Conservation (phyloP, 30 jellyfish, hydroid and myxozoan species). For the Mastigias papua region DNA sequence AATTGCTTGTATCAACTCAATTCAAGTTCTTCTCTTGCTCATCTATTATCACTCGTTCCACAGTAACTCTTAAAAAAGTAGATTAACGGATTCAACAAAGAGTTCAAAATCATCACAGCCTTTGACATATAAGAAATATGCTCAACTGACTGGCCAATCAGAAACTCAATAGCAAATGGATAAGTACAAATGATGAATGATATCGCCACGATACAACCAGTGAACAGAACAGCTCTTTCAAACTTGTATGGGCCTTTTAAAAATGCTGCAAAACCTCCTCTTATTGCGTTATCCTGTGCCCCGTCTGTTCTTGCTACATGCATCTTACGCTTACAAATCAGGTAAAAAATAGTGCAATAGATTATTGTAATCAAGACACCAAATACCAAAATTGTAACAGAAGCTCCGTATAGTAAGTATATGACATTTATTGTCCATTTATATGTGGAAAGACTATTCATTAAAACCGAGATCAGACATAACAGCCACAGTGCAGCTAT, state of each 20-base stretch:
- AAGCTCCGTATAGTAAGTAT: background rate
- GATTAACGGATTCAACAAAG: slow-evolving; percentile 43
- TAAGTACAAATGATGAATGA: slow-evolving; percentile 39
- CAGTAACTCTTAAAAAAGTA: slow-evolving; percentile 53
- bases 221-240: slow-evolving; percentile 34
- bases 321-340: background rate
- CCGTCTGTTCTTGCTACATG: background rate
- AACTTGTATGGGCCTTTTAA: slow-evolving; percentile 1
- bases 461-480: too few relatives aligned
- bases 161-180: slow-evolving; percentile 48
- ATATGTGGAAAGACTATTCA: too few relatives aligned
- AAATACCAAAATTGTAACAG: background rate
- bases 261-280: background rate
- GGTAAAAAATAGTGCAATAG: background rate
- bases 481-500: background rate
- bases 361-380: background rate
- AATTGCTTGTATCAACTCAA: background rate
- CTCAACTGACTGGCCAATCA: background rate
- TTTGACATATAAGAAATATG: background rate
- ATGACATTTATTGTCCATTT: background rate
- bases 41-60: background rate
- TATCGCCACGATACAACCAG: slow-evolving; percentile 43
- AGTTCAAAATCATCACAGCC: slow-evolving; percentile 27
- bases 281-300: background rate
- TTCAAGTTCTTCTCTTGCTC: background rate